A percentile compares a stretch with the other conserved stretches of the same genome.
These are phyloP conservation scores for Thereva unica DNA, from an alignment of 2,888 invertebrate genomes.

Conservation along the genomic window DNA sequence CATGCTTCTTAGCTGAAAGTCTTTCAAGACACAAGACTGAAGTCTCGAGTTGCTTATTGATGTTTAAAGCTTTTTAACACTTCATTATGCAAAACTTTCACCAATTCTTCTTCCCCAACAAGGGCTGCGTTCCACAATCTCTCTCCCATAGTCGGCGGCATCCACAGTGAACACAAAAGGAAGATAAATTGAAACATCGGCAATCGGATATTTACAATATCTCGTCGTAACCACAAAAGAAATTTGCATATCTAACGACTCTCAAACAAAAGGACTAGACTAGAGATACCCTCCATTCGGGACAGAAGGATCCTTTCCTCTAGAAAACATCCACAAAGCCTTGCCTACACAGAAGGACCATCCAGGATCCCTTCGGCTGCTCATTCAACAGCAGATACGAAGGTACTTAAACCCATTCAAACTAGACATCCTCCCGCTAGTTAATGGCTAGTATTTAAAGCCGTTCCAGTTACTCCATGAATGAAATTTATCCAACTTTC, in stretches of 20 bases:
- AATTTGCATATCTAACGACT: slow-evolving; percentile 32
- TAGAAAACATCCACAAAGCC: too few relatives aligned
- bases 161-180: neutral
- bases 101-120: too few relatives aligned
- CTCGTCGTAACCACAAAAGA: slow-evolving; percentile 12
- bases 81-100: too few relatives aligned
- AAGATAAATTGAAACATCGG: slow-evolving; percentile 20
- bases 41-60: too few relatives aligned
- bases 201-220: slow-evolving; percentile 27
- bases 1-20: too few relatives aligned
- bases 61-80: too few relatives aligned
- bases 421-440: slow-evolving; percentile 11
- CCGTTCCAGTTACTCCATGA: neutral
- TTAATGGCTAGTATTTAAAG: slow-evolving; percentile 2
- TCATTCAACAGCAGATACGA: neutral
- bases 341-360: too few relatives aligned
- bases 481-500: neutral
- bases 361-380: too few relatives aligned
- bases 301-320: neutral
- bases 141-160: too few relatives aligned
- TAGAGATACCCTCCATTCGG: neutral
- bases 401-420: slow-evolving; percentile 1
- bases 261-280: slow-evolving; percentile 23
- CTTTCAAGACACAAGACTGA: too few relatives aligned
- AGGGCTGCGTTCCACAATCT: too few relatives aligned